Conservation (phyloP, 2,888 invertebrate genomes). For the Rotaria magnacalcarata region DNA sequence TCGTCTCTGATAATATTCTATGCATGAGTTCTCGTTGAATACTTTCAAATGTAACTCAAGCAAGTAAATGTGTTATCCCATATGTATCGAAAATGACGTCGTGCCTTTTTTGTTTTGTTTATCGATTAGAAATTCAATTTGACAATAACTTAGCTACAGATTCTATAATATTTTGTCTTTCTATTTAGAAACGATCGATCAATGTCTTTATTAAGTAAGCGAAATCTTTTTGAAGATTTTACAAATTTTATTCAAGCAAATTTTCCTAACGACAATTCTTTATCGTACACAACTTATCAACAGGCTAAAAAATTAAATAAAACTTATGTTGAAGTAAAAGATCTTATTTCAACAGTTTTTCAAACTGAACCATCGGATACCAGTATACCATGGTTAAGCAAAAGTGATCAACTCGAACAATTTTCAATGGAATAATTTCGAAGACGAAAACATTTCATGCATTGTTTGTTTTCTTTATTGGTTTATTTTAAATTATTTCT, state of each 20-base stretch:
- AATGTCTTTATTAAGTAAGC: background rate
- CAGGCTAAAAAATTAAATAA: background rate
- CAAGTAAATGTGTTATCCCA: no score
- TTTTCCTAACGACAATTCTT: background rate
- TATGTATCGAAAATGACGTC: no score
- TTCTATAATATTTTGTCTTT: background rate
- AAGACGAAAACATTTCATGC: background rate
- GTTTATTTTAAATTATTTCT: slow-evolving; percentile 1
- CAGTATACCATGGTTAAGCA: slow-evolving; percentile 6
- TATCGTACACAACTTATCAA: background rate
- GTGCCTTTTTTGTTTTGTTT: no score
- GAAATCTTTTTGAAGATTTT: background rate
- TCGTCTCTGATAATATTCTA: no score
- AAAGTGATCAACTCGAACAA: slow-evolving; percentile 14
- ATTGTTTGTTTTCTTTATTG: background rate
- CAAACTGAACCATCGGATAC: background rate
- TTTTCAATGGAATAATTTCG: background rate
- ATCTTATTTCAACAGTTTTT: background rate
- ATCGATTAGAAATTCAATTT: no score
- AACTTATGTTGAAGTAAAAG: background rate
- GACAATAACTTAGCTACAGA: no score
- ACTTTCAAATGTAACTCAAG: no score
- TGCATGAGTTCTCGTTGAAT: no score
- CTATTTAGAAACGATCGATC: background rate
- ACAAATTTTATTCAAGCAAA: background rate